Conservation (phyloP, 1,140 invertebrate species). For the Drosophila prosaltans region DNA sequence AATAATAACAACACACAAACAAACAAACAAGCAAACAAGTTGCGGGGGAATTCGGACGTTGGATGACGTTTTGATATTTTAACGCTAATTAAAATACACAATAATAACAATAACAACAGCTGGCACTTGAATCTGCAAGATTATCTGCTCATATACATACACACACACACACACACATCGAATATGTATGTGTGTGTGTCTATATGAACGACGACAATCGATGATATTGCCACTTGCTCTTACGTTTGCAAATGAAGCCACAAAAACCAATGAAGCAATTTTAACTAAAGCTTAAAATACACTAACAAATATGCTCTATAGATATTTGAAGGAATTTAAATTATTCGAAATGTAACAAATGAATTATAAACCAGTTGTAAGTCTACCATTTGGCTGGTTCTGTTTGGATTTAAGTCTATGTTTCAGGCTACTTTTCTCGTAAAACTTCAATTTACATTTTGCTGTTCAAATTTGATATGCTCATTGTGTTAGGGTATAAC, state of each 20-base stretch:
- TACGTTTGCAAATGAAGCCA: slow-evolving; percentile 26
- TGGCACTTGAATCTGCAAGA: slow-evolving; percentile 70
- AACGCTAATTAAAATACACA: slow-evolving; percentile 79
- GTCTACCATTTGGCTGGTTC: no score
- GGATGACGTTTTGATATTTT: slow-evolving; percentile 69
- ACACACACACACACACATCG: background rate
- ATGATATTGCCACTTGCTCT: slow-evolving; percentile 75
- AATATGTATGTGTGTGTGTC: background rate
- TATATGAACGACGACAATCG: slow-evolving; percentile 39
- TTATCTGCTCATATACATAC: slow-evolving; percentile 38
- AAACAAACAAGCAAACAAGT: no score
- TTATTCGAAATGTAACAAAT: no score
- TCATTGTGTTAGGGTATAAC: background rate
- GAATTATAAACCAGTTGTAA: no score
- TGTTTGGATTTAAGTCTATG: no score
- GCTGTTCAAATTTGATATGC: background rate
- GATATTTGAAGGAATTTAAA: no score
- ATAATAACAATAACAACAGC: slow-evolving; percentile 64
- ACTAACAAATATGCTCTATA: no score
- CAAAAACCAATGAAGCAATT: background rate
- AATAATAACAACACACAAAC: background rate
- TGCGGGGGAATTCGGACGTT: no score
- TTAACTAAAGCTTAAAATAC: no score
- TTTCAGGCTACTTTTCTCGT: no score
- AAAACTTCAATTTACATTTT: no score